Conservation (phyloP, 2,797 vertebrate species). For the Chelidonichthys spinosus region DNA sequence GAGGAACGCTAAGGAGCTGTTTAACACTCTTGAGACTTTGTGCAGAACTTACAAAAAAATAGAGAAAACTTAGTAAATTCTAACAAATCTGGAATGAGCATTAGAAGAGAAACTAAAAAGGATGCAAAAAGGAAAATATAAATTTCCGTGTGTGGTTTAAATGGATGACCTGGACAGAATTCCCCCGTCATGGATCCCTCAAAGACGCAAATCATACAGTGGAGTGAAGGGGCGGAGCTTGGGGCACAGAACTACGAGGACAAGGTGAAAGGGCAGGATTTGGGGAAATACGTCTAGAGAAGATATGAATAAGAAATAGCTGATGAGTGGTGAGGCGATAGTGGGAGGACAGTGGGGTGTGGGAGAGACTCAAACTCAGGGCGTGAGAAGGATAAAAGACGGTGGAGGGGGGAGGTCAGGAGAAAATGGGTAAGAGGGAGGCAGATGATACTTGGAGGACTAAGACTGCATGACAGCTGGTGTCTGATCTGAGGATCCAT, state of each 20-base stretch:
- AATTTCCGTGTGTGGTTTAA: constrained; percentile 7
- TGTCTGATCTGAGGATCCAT: constrained; percentile 83
- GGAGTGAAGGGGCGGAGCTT: too few species aligned
- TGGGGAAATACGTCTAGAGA: background rate
- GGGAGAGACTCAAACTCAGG: constrained; percentile 28
- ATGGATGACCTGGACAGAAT: background rate
- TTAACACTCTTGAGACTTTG: constrained; percentile 23
- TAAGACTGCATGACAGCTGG: constrained; percentile 79
- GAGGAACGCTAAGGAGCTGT: constrained; percentile 33
- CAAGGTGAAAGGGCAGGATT: constrained; percentile 6
- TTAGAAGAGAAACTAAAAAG: background rate
- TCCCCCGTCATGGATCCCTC: background rate
- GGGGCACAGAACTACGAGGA: background rate
- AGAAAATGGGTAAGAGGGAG: constrained; percentile 59
- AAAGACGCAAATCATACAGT: background rate
- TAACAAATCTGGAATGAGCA: background rate
- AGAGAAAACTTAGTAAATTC: background rate
- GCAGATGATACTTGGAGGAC: constrained; percentile 59
- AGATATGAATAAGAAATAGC: constrained; percentile 14
- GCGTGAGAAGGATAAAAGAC: constrained; percentile 26
- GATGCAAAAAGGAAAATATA: background rate
- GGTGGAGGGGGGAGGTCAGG: constrained; percentile 27
- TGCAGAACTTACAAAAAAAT: constrained; percentile 8
- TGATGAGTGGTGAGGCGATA: constrained; percentile 8
- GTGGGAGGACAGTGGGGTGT: background rate